Base-by-base conservation (phyloP, 2,113 vertebrate species). In the Apodemus sylvaticus region DNA sequence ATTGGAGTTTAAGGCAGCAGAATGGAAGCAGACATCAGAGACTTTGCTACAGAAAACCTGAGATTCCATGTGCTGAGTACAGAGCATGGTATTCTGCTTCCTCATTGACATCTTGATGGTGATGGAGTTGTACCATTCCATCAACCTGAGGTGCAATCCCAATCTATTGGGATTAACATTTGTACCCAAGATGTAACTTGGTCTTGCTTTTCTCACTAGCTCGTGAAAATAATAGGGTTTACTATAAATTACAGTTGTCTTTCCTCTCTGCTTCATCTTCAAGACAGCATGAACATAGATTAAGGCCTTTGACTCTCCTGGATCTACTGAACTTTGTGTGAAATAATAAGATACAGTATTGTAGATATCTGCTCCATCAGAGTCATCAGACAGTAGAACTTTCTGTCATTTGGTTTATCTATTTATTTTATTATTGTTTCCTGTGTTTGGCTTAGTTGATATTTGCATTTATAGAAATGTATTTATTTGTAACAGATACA, bases 251-350 rank as follows among this genome's bases (percentile, higher is more conserved):
- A 12, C 45, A 90, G 53, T 6, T 19, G 93, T 89, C 53, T 5
- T 94, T 94, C 94, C 55, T 85, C 42, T 92, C 60, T 92, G 36
- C n/a, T 29, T 92, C 39, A 53, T 24, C 24, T 86, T 55, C 31
- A 82, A 92, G 82, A 70, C 16, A 16, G 8, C 85, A 81, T 83
- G 74, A 77, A 74, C 53, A 87, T 68, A 88, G 26, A 81, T 42
- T 81, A 74, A 87, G 36, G 26, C 42, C 64, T 66, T 94, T 85
- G 55, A 66, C 10, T 93, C 8, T 90, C 8, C 19, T 60, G 29
- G 7, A 26, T 31, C 24, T 42, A 0, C 66, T 86, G 64, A 53
- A 77, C 31, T 81, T 81, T 60, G 29, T 76, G 78, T 91, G 85
- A 91, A 64, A 73, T 79, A 58, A 81, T 73, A n/a, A 68, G 34